phyloP scores from a whole-genome alignment of 2,797 vertebrate genomes.

The Sebastes baramenuke region DNA sequence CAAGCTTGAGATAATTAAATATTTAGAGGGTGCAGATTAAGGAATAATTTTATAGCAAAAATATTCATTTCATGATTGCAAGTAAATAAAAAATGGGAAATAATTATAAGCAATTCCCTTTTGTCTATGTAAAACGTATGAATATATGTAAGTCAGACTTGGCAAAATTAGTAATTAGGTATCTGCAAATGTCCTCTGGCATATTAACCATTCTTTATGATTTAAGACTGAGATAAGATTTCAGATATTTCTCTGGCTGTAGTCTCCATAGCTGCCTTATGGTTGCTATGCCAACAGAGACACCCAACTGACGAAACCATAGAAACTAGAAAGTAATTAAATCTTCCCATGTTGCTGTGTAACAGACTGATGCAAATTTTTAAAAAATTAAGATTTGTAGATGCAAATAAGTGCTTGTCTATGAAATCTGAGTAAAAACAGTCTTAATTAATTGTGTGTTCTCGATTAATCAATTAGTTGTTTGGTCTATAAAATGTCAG shows the following conservation, averaged over 20 bases:
- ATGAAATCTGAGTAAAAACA: too few relatives aligned
- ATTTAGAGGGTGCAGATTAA: background rate
- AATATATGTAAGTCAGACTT: background rate
- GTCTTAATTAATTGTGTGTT: too few relatives aligned
- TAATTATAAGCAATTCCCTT: background rate
- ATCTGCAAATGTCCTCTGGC: background rate
- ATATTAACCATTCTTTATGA: background rate
- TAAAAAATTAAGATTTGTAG: too few relatives aligned
- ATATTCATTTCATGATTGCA: background rate
- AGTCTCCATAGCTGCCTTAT: background rate
- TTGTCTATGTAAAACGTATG: background rate
- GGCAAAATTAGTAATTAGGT: background rate
- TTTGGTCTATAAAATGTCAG: too few relatives aligned
- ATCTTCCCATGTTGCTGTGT: too few relatives aligned
- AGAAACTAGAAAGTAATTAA: background rate
- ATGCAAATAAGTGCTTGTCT: too few relatives aligned
- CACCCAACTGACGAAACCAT: background rate
- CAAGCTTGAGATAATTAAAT: background rate
- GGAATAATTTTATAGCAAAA: background rate
- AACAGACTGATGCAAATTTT: too few relatives aligned
- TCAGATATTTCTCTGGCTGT: background rate
- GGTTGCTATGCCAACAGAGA: conserved; percentile 1
- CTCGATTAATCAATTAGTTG: too few relatives aligned
- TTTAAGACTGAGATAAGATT: background rate
- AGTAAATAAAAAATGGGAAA: background rate